Evolutionary conservation across 1,140 invertebrate genomes (phyloP), one percentile per base, ranked within the genome.

Genomic region (Drosophila sp.): DNA sequence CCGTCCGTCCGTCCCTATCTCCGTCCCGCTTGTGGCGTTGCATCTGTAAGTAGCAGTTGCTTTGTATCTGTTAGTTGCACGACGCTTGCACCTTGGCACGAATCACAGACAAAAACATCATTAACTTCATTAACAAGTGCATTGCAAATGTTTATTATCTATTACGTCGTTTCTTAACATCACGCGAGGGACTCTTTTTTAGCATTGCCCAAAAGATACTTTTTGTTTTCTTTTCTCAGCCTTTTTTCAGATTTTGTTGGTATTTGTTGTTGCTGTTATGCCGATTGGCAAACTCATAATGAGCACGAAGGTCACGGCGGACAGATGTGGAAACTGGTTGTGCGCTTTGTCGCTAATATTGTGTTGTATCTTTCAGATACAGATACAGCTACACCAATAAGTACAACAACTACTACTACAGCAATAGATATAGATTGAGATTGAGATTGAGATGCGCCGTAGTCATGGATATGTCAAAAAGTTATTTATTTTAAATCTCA

Each of bases 71-170:
- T 69, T 79, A 62, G 58, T 75, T 74, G 71, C 50, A 74, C 70
- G 67, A 58, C 61, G 58, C 48, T 76, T 57, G 80, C 72, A 83
- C 80, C 80, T 84, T 83, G 72, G 69, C 80, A 84, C 69, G 69
- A 73, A 83, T 84, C 65, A 36, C 65, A 50, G 58, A 62, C 61
- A 75, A 67, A 62, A 84, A 80, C 50, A 71, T 80, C 57, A 76
- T 74, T 78, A 75, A 78, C 74, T 87, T 81, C 59, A 84, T 86
- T 86, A 74, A 63, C 82, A 74, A 80, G 59, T 84, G 77, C 70
- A 87, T 67, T 76, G 61, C 65, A 59, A 75, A 75, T 64, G 54
- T 67, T 62, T 78, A 72, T 72, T 72, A 67, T 72, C 48, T 72
- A 66, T 72, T 72, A 72, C 70, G 70, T 62, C 36, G 62, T 46